A percentile compares a stretch with the other conserved stretches of the same genome.
Conservation (phyloP, 2,113 vertebrate species). For the Perccottus glenii region DNA sequence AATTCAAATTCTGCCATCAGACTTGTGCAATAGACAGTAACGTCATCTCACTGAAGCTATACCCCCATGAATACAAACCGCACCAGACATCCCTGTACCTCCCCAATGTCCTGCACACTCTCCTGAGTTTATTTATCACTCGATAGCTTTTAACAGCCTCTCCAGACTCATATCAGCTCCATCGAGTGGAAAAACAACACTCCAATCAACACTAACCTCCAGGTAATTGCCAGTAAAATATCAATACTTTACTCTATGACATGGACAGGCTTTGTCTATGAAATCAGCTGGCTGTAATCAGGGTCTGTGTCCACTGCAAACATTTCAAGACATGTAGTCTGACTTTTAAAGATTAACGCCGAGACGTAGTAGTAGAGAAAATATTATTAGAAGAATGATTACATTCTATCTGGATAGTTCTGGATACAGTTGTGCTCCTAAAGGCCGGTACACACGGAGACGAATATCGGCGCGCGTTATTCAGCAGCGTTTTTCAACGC, state of each 20-base stretch:
- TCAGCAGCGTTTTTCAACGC: too few relatives aligned
- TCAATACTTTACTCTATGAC: slow-evolving; percentile 9
- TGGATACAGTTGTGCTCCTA: too few relatives aligned
- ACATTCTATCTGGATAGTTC: too few relatives aligned
- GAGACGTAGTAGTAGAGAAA: too few relatives aligned
- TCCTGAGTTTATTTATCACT: slow-evolving; percentile 5
- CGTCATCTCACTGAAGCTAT: not conserved
- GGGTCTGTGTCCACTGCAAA: not conserved
- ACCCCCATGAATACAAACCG: slow-evolving; percentile 3
- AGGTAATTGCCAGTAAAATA: slow-evolving; percentile 23
- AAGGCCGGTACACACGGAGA: too few relatives aligned
- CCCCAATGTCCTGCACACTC: not conserved
- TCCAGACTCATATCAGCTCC: slow-evolving; percentile 8
- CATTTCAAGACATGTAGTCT: too few relatives aligned
- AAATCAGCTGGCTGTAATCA: slow-evolving; percentile 1
- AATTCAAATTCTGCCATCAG: not conserved
- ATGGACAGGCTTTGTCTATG: not conserved
- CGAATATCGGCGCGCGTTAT: too few relatives aligned
- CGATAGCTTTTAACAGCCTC: not conserved
- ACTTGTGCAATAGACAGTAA: not conserved
- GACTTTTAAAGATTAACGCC: too few relatives aligned
- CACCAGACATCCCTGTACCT: not conserved
- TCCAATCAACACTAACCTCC: slow-evolving; percentile 17
- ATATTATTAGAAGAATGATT: too few relatives aligned
- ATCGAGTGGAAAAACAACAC: slow-evolving; percentile 5